A percentile compares a stretch with the other conserved stretches of the same genome.
Conservation (phyloP, 2,797 vertebrate species). For the Chelidonichthys spinosus region DNA sequence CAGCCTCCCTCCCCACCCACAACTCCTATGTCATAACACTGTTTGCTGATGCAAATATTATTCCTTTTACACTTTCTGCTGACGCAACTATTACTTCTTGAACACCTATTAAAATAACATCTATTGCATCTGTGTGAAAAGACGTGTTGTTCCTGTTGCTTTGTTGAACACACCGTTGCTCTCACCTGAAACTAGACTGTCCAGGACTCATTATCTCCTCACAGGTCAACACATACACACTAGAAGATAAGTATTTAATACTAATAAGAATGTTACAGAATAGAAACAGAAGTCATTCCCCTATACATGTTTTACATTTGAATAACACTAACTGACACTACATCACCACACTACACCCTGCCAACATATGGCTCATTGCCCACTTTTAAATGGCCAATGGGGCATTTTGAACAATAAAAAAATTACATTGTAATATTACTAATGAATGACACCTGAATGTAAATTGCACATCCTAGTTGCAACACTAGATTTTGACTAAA, state of each 20-base stretch:
- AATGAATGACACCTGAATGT: background rate
- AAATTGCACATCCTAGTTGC: background rate
- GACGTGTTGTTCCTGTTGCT: conserved; percentile 24
- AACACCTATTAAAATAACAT: conserved; percentile 89
- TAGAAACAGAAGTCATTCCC: background rate
- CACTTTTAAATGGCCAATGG: background rate
- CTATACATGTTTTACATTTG: background rate
- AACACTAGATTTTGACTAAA: background rate
- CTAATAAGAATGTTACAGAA: background rate
- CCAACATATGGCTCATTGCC: background rate
- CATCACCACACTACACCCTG: background rate
- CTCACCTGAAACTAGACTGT: background rate
- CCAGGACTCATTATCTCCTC: background rate
- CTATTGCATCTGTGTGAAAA: conserved; percentile 69
- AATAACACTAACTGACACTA: background rate
- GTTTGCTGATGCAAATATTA: conserved; percentile 87
- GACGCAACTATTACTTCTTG: conserved; percentile 86
- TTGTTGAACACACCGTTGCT: background rate
- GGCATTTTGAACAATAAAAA: background rate
- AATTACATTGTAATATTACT: background rate
- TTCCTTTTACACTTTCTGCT: conserved; percentile 87
- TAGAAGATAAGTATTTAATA: too few relatives aligned
- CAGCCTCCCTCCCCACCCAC: conserved; percentile 57
- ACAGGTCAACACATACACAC: background rate
- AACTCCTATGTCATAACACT: conserved; percentile 88